Conservation (phyloP, 1,140 invertebrate species). For the Goniozus legneri region DNA sequence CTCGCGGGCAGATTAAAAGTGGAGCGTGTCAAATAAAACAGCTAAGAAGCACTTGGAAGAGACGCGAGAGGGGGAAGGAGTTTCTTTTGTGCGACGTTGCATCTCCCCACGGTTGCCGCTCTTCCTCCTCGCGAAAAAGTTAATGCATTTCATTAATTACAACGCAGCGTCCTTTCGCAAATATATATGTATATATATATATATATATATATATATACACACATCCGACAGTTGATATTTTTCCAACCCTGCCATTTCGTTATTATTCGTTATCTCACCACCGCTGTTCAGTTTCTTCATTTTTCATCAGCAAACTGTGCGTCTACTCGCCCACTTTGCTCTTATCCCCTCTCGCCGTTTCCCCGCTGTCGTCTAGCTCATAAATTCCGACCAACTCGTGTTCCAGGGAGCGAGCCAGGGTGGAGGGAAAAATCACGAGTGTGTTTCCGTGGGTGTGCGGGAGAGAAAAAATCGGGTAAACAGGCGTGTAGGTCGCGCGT, state of each 20-base stretch:
- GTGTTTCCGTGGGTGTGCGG: too few relatives aligned
- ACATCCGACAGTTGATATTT: not conserved
- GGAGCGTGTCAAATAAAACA: too few relatives aligned
- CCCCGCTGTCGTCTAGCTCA: not conserved
- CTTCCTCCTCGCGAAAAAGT: not conserved
- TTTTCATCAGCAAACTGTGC: not conserved
- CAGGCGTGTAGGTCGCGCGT: not conserved
- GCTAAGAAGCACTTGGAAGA: not conserved
- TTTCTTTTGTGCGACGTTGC: not conserved
- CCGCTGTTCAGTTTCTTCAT: not conserved
- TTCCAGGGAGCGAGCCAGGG: not conserved
- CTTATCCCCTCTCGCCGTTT: not conserved
- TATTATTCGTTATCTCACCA: not conserved
- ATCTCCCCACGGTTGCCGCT: not conserved
- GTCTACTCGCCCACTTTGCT: not conserved
- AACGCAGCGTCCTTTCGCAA: not conserved
- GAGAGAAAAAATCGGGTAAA: not conserved
- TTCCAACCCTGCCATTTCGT: not conserved
- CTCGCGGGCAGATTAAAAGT: too few relatives aligned
- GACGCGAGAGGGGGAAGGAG: not conserved
- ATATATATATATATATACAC: too few relatives aligned
- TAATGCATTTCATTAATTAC: not conserved
- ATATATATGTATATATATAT: too few relatives aligned
- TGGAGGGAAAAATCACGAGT: not conserved
- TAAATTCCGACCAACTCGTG: not conserved